These are phyloP conservation scores for Lithobates sylvaticus DNA, from an alignment of 2,797 vertebrate genomes.

Conservation along the genomic window DNA sequence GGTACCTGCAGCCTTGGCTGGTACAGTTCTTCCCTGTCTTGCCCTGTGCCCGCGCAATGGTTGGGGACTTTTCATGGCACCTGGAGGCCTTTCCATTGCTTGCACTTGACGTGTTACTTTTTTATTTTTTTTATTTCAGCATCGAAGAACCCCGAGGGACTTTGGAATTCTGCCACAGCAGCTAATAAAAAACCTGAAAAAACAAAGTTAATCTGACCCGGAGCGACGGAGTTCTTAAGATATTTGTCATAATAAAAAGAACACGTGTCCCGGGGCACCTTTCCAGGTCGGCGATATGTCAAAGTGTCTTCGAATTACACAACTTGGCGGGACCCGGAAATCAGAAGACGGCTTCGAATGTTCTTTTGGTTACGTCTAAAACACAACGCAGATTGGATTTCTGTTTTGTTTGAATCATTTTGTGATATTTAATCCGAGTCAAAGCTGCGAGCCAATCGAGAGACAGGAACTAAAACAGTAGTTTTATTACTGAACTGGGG, in stretches of 20 bases:
- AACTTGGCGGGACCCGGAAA: neutral
- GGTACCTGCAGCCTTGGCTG: no score
- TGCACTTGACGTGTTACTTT: no score
- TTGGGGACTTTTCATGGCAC: no score
- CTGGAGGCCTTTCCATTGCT: no score
- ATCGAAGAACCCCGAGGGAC: no score
- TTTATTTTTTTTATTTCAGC: no score
- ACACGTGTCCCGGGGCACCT: neutral
- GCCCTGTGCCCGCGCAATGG: no score
- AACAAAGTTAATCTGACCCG: neutral
- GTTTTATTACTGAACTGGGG: no score
- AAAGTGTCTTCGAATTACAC: slow-evolving; percentile 24
- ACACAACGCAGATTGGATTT: slow-evolving; percentile 1
- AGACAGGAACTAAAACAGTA: no score
- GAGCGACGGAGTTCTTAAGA: neutral
- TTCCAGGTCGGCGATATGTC: slow-evolving; percentile 49
- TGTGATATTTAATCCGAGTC: neutral
- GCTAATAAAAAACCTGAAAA: slow-evolving; percentile 13
- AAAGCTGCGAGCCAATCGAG: no score
- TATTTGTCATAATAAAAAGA: slow-evolving; percentile 2
- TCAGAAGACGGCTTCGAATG: neutral
- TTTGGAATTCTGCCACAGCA: slow-evolving; percentile 3
- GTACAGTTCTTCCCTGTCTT: no score
- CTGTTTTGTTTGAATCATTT: slow-evolving; percentile 4
- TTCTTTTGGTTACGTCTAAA: neutral